Percentiles rank a stretch among this genome's conserved stretches.
Conservation (phyloP, 2,888 invertebrate genomes). For the Rhamnusium bicolor region DNA sequence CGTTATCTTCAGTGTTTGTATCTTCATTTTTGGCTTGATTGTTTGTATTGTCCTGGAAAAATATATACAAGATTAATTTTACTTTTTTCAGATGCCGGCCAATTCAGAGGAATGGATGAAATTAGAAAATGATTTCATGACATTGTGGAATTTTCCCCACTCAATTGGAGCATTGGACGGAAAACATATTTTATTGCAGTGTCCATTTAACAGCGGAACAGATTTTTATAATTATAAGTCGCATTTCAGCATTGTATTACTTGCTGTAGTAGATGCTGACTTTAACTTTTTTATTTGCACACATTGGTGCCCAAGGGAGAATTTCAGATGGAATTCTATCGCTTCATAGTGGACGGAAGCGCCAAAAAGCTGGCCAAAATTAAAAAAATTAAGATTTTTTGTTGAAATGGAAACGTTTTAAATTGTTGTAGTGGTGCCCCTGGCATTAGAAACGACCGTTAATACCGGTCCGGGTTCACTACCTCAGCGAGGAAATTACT, state of each 20-base stretch:
- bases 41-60: background rate
- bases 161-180: slow-evolving; percentile 9
- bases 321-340: background rate
- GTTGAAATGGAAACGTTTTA: too few relatives aligned
- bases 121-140: background rate
- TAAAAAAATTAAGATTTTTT: too few relatives aligned
- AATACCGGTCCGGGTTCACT: too few relatives aligned
- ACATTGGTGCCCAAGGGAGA: slow-evolving; percentile 1
- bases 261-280: slow-evolving; percentile 16
- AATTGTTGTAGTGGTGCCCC: too few relatives aligned
- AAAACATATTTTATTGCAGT: background rate
- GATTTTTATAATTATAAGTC: slow-evolving; percentile 7
- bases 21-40: too few relatives aligned
- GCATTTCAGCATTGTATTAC: background rate
- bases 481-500: too few relatives aligned
- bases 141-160: background rate
- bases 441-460: too few relatives aligned
- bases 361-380: too few relatives aligned
- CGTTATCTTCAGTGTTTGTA: slow-evolving; percentile 12
- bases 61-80: slow-evolving; percentile 1
- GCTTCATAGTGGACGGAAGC: too few relatives aligned
- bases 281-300: slow-evolving; percentile 5
- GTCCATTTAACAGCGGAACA: background rate
- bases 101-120: background rate
- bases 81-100: background rate